Percentiles rank a stretch among this genome's conserved stretches.
These are phyloP conservation scores for Ditula angustiorana DNA, from an alignment of 2,888 invertebrate species.

Conservation along the genomic window DNA sequence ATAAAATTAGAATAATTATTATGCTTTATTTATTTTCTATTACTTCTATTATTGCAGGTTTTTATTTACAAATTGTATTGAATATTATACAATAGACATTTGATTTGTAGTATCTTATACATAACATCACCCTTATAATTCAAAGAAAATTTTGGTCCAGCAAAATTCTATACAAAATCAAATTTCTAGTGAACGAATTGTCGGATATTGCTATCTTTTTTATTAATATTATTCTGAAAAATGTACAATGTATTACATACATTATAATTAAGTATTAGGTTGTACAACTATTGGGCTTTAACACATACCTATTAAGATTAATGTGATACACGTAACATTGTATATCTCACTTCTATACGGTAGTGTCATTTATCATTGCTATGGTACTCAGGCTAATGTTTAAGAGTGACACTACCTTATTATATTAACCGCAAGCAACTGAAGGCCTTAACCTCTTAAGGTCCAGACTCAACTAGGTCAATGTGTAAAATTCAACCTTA, in stretches of 20 bases:
- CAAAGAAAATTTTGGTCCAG: conserved; percentile 84
- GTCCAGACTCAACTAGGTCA: no score
- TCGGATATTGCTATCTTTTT: conserved; percentile 72
- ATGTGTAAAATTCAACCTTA: no score
- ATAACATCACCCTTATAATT: conserved; percentile 71
- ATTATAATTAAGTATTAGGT: conserved; percentile 10
- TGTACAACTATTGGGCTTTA: neutral
- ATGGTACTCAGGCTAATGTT: neutral
- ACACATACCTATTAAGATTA: neutral
- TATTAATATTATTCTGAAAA: conserved; percentile 55
- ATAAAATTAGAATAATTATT: conserved; percentile 69
- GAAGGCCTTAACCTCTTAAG: neutral
- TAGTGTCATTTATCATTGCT: neutral
- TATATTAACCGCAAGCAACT: neutral
- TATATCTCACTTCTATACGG: neutral
- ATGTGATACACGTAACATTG: neutral
- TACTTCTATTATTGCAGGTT: conserved; percentile 80
- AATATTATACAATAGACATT: conserved; percentile 74
- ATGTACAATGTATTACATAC: conserved; percentile 62
- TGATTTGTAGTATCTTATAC: conserved; percentile 63
- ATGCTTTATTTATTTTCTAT: conserved; percentile 64
- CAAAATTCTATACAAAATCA: conserved; percentile 82
- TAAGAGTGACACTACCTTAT: neutral
- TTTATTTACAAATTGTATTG: conserved; percentile 75
- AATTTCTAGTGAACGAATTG: conserved; percentile 70